Evolutionary conservation across 2,113 vertebrate genomes (phyloP), one percentile per base, ranked within the genome.

Genomic region (Solea senegalensis): DNA sequence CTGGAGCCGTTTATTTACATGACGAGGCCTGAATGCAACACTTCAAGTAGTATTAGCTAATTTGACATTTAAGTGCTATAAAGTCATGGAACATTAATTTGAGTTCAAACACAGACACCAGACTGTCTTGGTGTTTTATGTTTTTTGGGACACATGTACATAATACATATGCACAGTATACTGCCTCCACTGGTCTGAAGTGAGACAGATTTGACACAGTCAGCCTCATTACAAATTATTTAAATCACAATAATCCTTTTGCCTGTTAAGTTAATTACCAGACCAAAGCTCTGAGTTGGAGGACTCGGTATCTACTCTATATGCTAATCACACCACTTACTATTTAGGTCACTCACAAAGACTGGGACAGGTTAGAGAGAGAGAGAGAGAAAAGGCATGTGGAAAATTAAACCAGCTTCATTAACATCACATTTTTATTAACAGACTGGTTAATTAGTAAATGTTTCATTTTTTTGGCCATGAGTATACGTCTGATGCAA

Each of bases 281-380:
- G 85, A 91, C 83, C 82, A 92, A 89, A 92, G 89, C 87, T 87
- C 72, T 64, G 80, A 85, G 74, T 86, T 83, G 64, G 78, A 86
- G 71, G 76, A 83, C 75, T 87, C 76, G 76, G 57, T 76, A 86
- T 83, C 87, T 85, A 85, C 87, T 90, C 80, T 92, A 90, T 90
- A 90, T 91, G 89, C 81, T 89, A 91, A 91, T 90, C 90, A 85
- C 78, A 78, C 68, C 39, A 49, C 71, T 78, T 77, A 68, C 72
- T 80, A 87, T 84, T 85, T 84, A 85, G 85, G 80, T 78, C 81
- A 88, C 80, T 85, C 80, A 79, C 78, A 74, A 78, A 67, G 79
- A 82, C 59, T 69, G 63, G 70, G 58, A 81, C 69, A 82, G 74
- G 11, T 9, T 10, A 75, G 61, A 56, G 75, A 77, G 51, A 73